Evolutionary conservation across 2,888 invertebrate genomes (phyloP).

Genomic region (Xylocampa areola): DNA sequence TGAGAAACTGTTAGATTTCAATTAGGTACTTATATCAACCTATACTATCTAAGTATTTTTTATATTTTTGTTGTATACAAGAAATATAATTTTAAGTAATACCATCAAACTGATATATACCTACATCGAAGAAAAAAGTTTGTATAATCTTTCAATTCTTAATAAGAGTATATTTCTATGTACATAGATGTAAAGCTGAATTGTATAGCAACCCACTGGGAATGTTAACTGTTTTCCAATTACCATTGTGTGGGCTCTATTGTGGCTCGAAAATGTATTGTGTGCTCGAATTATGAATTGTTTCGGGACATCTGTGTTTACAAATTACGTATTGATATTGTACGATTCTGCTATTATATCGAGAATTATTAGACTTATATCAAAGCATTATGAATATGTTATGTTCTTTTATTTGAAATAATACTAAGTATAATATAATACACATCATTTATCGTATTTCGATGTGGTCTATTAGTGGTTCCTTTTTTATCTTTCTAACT

Average conservation of each 20-base stretch:
- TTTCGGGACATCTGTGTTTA: conserved; percentile 34
- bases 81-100: no score
- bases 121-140: no score
- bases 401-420: background rate
- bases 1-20: no score
- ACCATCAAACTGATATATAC: no score
- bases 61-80: no score
- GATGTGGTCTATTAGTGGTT: background rate
- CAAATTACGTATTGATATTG: conserved; percentile 10
- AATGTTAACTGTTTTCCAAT: conserved; percentile 40
- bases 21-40: no score
- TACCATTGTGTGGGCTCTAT: conserved; percentile 44
- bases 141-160: conserved; percentile 31
- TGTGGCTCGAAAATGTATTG: conserved; percentile 43
- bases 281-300: conserved; percentile 29
- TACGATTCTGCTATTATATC: conserved; percentile 10
- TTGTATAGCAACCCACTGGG: conserved; percentile 6
- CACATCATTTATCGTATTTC: background rate
- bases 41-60: no score
- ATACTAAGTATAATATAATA: no score
- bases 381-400: background rate
- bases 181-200: conserved; percentile 4
- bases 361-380: background rate
- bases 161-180: conserved; percentile 31
- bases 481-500: background rate